These are phyloP conservation scores for Periophthalmus magnuspinnatus DNA, from an alignment of 2,797 vertebrate genomes.

Conservation along the genomic window DNA sequence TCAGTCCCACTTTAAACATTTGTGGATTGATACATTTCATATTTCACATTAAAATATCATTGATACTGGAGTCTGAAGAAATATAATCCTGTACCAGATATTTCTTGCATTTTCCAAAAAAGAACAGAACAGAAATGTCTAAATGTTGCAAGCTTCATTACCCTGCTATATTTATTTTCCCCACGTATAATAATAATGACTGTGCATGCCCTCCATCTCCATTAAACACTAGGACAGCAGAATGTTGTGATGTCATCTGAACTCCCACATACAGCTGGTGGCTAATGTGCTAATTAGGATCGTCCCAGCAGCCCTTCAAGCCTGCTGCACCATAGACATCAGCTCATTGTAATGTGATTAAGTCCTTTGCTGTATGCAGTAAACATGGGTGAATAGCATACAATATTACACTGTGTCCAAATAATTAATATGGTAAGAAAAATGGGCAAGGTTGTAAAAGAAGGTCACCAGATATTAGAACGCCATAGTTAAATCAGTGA, in stretches of 20 bases:
- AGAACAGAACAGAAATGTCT: neutral
- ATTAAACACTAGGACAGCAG: neutral
- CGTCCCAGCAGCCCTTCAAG: slow-evolving; percentile 15
- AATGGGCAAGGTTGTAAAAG: neutral
- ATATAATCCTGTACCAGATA: neutral
- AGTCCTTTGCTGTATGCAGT: neutral
- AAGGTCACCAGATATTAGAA: no score
- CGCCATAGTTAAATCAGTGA: no score
- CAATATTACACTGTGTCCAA: neutral
- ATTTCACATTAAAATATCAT: neutral
- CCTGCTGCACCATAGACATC: slow-evolving; percentile 37
- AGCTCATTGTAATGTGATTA: slow-evolving; percentile 34
- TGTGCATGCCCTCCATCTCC: neutral
- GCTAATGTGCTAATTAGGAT: slow-evolving; percentile 35
- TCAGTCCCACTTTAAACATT: no score
- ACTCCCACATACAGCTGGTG: slow-evolving; percentile 24
- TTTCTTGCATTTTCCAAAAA: neutral
- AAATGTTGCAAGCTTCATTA: neutral
- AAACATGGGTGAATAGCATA: neutral
- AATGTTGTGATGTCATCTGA: neutral
- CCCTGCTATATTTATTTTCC: neutral
- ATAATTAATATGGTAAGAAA: neutral
- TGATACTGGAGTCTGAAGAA: no score
- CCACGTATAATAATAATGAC: neutral
- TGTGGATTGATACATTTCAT: neutral